phyloP scores from a whole-genome alignment of 2,797 vertebrate species.

The Alectoris magna region DNA sequence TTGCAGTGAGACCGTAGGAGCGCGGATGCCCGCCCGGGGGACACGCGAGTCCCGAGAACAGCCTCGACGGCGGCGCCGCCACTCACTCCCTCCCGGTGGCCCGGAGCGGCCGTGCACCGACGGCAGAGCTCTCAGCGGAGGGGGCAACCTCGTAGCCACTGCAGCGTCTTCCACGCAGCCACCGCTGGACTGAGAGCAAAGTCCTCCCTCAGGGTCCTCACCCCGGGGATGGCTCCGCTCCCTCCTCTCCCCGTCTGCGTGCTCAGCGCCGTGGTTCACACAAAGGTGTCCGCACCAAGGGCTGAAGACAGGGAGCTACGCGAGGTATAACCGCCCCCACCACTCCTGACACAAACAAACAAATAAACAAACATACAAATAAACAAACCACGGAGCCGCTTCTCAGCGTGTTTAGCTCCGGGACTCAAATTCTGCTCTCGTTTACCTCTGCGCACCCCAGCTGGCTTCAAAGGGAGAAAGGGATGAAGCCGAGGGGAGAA shows the following conservation, averaged over 20 bases:
- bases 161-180: neutral
- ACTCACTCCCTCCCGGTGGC: neutral
- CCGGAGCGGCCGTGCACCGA: neutral
- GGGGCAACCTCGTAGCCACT: neutral
- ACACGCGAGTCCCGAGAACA: neutral
- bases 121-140: neutral
- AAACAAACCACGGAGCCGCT: neutral
- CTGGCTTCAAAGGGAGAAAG: conserved; percentile 47
- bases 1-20: neutral
- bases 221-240: neutral
- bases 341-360: neutral
- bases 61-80: neutral
- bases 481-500: conserved; percentile 38
- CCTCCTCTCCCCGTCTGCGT: neutral
- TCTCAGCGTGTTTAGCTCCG: neutral
- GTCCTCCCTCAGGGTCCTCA: neutral
- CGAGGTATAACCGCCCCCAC: neutral
- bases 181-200: neutral
- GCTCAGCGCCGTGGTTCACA: neutral
- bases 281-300: too few species aligned
- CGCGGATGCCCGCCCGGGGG: neutral
- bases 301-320: neutral
- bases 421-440: conserved; percentile 25
- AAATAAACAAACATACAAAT: neutral
- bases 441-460: conserved; percentile 14